Percentiles rank a stretch among this genome's conserved stretches.
Evolutionary conservation across 2,888 invertebrate species (phyloP).

Genomic region (Capitulum mitella): DNA sequence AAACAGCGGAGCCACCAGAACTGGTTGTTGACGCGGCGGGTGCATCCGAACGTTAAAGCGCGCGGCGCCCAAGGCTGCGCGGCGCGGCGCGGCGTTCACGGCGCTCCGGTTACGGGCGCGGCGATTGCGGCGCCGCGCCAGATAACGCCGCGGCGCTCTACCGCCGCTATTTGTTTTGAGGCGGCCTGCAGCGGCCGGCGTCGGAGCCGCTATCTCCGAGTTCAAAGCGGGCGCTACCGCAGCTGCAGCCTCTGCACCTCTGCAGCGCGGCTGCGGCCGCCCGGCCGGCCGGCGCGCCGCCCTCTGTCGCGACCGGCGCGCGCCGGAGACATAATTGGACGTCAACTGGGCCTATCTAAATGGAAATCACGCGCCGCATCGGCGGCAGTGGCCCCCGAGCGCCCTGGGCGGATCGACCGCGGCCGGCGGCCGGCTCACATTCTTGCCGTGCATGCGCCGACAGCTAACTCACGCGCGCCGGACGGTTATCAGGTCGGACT

Average conservation of each 20-base stretch:
- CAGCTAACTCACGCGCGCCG: neutral
- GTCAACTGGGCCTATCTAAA: neutral
- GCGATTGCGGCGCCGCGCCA: neutral
- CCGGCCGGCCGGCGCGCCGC: neutral
- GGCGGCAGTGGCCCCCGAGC: neutral
- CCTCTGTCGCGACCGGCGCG: neutral
- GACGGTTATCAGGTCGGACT: neutral
- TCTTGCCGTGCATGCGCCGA: neutral
- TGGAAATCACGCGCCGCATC: neutral
- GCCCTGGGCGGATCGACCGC: neutral
- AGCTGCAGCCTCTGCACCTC: neutral
- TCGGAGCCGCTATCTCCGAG: neutral
- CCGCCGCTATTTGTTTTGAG: constrained; percentile 6
- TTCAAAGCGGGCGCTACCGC: neutral
- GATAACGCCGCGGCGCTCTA: neutral
- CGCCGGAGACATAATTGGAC: neutral
- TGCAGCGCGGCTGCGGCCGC: neutral
- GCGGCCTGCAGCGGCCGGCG: neutral
- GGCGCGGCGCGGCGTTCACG: neutral
- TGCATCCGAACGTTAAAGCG: neutral
- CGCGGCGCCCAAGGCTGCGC: neutral
- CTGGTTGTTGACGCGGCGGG: neutral
- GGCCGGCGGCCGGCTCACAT: neutral
- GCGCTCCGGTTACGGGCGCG: neutral
- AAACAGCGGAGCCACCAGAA: neutral